Base-by-base conservation (phyloP, 2,888 invertebrate genomes). In the Mimachlamys varia region DNA sequence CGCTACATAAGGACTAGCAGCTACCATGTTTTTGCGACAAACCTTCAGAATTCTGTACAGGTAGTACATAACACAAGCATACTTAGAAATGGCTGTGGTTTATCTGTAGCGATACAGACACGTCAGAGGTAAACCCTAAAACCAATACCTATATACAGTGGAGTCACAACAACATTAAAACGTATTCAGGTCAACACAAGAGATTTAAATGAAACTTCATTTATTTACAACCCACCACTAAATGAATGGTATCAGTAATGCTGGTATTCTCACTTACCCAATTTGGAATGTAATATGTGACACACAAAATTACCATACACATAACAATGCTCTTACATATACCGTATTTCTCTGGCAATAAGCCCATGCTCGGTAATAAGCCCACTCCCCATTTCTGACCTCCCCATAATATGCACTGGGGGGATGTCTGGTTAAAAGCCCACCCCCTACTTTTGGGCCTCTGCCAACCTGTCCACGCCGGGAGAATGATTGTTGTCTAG, bases 121-220 rank as follows among this genome's bases (percentile, higher is more conserved):
- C 33, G 33, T 76, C 76, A 33, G 22, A 15, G 2, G 13, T 76
- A 76, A 76, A 76, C 76, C 76, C 76, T 76, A 33, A 76, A 27
- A 76, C 76, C 33, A 76, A 76, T 76, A 76, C 22, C 76, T 33
- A 15, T 33, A 58, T 58, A 58, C 76, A 22, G n/a, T n/a, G 27
- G 62, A 76, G 76, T 76, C 76, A 76, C 33, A 76, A 62, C 62
- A 62, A 27, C 76, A 76, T 76, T 76, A 76, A 62, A 76, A 76
- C 76, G 33, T 27, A 10, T 76, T 33, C 5, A 76, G 76, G 76
- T 76, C 76, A 76, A 76, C 76, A 76, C 33, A 12, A 12, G 76
- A 76, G 76, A 33, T 76, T 76, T 76, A 76, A 76, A 76, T 76
- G 27, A 33, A 76, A 76, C 27, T 76, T 27, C 76, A 76, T 76